Evolutionary conservation across 2,113 vertebrate genomes (phyloP).

Genomic region (Sinocyclocheilus anophthalmus): DNA sequence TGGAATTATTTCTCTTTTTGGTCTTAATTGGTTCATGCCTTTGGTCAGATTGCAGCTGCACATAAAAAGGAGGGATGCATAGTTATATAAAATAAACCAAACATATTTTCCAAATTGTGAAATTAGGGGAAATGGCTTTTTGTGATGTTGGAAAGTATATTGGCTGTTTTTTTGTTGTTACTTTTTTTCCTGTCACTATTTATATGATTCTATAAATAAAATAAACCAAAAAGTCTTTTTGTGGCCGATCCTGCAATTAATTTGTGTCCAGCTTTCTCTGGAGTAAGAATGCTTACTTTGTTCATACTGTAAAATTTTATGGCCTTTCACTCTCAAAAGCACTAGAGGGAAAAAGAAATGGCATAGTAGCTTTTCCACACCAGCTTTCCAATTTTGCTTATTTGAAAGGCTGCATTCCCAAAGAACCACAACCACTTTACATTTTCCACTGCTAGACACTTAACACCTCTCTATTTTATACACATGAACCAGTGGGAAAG

Average conservation of each 20-base stretch:
- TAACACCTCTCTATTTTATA: constrained; percentile 46
- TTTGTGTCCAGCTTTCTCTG: constrained; percentile 9
- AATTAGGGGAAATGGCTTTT: constrained; percentile 36
- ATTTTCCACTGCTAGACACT: constrained; percentile 29
- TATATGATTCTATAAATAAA: constrained; percentile 13
- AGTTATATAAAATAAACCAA: constrained; percentile 5
- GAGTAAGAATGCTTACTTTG: constrained; percentile 17
- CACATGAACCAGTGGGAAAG: constrained; percentile 65
- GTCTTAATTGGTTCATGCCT: background rate
- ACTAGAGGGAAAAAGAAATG: background rate
- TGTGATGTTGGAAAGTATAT: constrained; percentile 34
- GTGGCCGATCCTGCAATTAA: background rate
- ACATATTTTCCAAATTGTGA: constrained; percentile 46
- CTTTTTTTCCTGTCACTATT: background rate
- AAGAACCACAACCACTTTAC: background rate
- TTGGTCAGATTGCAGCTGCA: background rate
- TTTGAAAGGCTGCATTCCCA: constrained; percentile 19
- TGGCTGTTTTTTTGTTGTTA: background rate
- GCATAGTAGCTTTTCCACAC: background rate
- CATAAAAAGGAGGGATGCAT: background rate
- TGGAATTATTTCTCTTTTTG: background rate
- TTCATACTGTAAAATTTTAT: constrained; percentile 29
- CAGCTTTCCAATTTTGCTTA: constrained; percentile 26
- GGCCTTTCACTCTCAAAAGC: constrained; percentile 12
- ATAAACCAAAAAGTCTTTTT: constrained; percentile 28